Conservation (phyloP, 2,797 vertebrate species). For the Champsocephalus gunnari region DNA sequence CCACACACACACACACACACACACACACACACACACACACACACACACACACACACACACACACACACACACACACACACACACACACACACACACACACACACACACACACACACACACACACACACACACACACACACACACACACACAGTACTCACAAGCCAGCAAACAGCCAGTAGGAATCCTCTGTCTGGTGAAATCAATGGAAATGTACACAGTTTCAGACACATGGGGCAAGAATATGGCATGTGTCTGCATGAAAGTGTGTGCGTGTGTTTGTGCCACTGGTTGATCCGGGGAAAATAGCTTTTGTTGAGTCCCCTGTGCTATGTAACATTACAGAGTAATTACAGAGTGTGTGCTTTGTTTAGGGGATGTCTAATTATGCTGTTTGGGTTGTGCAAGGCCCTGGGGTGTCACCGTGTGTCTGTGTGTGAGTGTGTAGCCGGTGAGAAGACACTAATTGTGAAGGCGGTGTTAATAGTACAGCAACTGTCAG, state of each 20-base stretch:
- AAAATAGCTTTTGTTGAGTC: constrained; percentile 82
- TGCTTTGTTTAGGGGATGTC: constrained; percentile 87
- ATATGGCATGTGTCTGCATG: constrained; percentile 22
- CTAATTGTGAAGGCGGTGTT: constrained; percentile 82
- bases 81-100: too few relatives aligned
- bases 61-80: not conserved
- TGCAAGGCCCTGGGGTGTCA: constrained; percentile 78
- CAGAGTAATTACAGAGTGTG: constrained; percentile 87
- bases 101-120: too few relatives aligned
- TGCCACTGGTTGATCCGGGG: constrained; percentile 71
- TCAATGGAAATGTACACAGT: constrained; percentile 76
- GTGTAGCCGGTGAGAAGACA: constrained; percentile 69
- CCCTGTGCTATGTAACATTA: constrained; percentile 84
- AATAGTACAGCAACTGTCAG: constrained; percentile 77
- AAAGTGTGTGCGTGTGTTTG: not conserved
- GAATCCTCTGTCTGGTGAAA: constrained; percentile 71
- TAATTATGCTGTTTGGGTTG: constrained; percentile 88
- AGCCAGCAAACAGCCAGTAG: constrained; percentile 58
- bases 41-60: too few relatives aligned
- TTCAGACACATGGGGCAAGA: constrained; percentile 50
- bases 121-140: too few relatives aligned
- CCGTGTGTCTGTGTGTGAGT: constrained; percentile 38
- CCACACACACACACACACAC: constrained; percentile 3
- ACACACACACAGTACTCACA: constrained; percentile 13
- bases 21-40: constrained; percentile 1